Base-by-base conservation (phyloP, 2,797 vertebrate genomes). In the Sandelia bainsii region DNA sequence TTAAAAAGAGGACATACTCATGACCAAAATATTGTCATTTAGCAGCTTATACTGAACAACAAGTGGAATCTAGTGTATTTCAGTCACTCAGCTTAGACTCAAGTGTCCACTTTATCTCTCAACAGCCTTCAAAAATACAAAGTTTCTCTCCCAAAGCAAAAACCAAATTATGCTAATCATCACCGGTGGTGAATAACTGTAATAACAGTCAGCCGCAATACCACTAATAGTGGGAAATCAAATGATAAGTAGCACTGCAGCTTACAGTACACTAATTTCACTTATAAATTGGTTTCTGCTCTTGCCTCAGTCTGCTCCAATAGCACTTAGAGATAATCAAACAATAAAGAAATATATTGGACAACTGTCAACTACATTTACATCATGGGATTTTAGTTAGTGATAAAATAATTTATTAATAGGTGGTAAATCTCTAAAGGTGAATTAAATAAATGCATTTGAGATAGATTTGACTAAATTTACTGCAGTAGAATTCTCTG, bases 171-270 rank as follows among this genome's bases (percentile, higher is more conserved):
- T 20, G 29, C 29, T 56, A 44, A 74, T 62, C n/a, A 27, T 42
- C 1, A 1, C 59, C 34, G 13, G 29, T n/a, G 56, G 13, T 67
- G 49, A 71, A 45, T 29, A 34, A 44, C 20, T 20, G 20, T 20
- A 39, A 60, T 25, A 72, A 56, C 32, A 53, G 54, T 67, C 57
- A 37, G 25, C 65, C 64, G 27, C 60, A 62, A 29, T 32, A 68
- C 57, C 46, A 59, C 44, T 63, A 63, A 40, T 17, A 54, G 19
- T 54, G 27, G 51, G 40, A 57, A 51, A 68, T 64, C n/a, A 68
- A 45, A 16, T 14, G 13, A 4, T 45, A 9, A 45, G 62, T 29
- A 32, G n/a, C 2, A 4, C 16, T 46, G 22, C 17, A 44, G 59
- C 8, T 39, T 37, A 48, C 32, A 34, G 32, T 34, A 34, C 14